These are phyloP conservation scores for Pissodes strobi DNA, from an alignment of 1,140 invertebrate species.

Conservation along the genomic window DNA sequence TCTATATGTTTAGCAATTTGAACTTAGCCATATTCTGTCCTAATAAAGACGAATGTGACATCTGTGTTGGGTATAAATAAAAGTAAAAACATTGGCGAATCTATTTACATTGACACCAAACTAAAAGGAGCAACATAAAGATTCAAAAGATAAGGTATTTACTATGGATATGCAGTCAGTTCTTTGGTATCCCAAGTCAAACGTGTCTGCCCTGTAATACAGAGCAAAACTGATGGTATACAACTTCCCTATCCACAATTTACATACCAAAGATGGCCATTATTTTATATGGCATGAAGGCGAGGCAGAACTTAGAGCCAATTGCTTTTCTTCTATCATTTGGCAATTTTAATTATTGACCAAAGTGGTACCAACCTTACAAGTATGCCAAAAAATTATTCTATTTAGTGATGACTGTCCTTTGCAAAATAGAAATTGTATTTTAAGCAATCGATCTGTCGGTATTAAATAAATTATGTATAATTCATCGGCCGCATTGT, in stretches of 20 bases:
- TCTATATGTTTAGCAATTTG: too few species aligned
- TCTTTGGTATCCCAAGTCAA: slow-evolving; percentile 14
- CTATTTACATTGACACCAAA: too few species aligned
- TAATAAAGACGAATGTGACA: slow-evolving; percentile 22
- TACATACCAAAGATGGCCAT: slow-evolving; percentile 39
- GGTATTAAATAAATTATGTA: too few species aligned
- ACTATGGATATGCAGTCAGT: slow-evolving; percentile 27
- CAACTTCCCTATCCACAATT: slow-evolving; percentile 47
- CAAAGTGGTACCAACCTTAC: too few species aligned
- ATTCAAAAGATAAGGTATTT: background rate
- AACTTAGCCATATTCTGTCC: slow-evolving; percentile 4
- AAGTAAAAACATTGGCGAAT: slow-evolving; percentile 12
- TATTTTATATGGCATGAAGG: slow-evolving; percentile 51
- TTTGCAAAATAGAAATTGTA: too few species aligned
- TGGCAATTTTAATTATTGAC: too few species aligned
- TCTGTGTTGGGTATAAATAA: slow-evolving; percentile 3
- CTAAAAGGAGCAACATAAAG: slow-evolving; percentile 5
- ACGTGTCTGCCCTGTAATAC: slow-evolving; percentile 28
- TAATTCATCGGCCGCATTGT: too few species aligned
- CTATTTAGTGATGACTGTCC: background rate
- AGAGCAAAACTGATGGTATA: slow-evolving; percentile 29
- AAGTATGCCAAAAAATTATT: background rate
- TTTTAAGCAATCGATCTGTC: too few species aligned
- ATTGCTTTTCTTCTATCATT: slow-evolving; percentile 43
- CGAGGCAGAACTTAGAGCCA: slow-evolving; percentile 44